Percentiles rank a stretch among this genome's conserved stretches.
Conservation (phyloP, 1,140 invertebrate genomes). For the Drosophila trapezifrons region DNA sequence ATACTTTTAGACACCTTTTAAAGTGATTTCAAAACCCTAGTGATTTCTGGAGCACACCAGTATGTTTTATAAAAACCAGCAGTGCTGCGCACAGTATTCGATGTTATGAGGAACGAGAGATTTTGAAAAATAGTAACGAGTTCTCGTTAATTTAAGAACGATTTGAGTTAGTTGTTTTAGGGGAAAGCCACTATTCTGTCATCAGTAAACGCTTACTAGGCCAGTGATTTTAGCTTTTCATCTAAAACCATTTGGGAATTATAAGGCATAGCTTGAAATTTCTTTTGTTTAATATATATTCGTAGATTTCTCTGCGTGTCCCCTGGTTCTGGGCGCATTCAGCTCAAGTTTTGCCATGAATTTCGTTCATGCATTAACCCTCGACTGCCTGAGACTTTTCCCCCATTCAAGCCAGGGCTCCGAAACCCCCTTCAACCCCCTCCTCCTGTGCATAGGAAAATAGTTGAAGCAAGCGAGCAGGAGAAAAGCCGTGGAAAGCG, state of each 20-base stretch:
- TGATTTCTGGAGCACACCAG: too few species aligned
- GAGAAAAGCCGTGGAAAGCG: conserved; percentile 6
- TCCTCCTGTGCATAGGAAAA: conserved; percentile 44
- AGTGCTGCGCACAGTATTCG: too few species aligned
- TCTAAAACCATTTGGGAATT: background rate
- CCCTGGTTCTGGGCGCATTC: conserved; percentile 24
- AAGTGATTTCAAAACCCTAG: too few species aligned
- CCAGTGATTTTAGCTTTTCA: too few species aligned
- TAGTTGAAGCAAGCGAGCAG: conserved; percentile 61
- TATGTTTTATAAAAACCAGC: too few species aligned
- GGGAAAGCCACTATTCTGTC: too few species aligned
- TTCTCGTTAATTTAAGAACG: background rate
- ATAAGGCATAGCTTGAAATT: too few species aligned
- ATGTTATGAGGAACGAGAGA: too few species aligned
- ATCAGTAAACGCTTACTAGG: too few species aligned
- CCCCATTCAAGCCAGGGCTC: conserved; percentile 2
- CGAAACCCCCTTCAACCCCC: background rate
- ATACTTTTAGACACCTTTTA: too few species aligned
- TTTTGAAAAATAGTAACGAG: too few species aligned
- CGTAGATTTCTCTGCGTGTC: conserved; percentile 13
- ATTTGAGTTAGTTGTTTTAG: background rate
- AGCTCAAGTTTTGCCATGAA: conserved; percentile 79
- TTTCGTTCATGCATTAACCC: conserved; percentile 76
- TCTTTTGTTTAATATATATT: too few species aligned
- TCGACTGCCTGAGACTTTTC: conserved; percentile 35